Evolutionary conservation across 1,140 invertebrate genomes (phyloP), one percentile per base, ranked within the genome.

Genomic region (Microplitis demolitor): DNA sequence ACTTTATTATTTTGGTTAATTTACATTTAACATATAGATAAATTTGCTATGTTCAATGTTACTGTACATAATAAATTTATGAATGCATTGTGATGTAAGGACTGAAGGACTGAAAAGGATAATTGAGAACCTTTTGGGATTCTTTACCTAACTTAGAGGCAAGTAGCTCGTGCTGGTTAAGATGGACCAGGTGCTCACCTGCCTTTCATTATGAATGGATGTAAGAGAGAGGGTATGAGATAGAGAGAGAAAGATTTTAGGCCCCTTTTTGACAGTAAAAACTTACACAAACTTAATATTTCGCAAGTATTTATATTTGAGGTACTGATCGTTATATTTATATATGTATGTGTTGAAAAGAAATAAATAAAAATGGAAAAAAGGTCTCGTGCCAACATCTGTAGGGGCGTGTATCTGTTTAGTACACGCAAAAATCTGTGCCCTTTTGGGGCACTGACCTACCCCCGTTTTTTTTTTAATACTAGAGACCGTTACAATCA

Each of bases 171-270:
- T 76, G 74, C 74, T 73, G 37, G 68, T 71, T 71, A 50, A 60
- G 62, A 69, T 74, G 37, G 74, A 78, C 80, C 80, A 84, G 81
- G 82, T 82, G 82, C 77, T 80, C 81, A 84, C 81, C 82, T 84
- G 82, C 82, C 80, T 69, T 71, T 74, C 58, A 62, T 69, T 71
- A 78, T 69, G 39, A 45, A 45, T 45, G 39, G 39, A 45, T 3
- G 39, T 45, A 11, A 11, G 39, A 45, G 39, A 11, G 39, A 45
- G 11, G 11, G 39, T 5, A 45, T 9, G 11, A 45, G 39, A 45
- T 6, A 45, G 39, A 45, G 2, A 9, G 39, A 45, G 72, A 72
- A 74, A 66, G 72, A 63, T 45, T 72, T 66, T 75, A 76, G 76
- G 76, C 77, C 77, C 76, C 76, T 74, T 78, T 77, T 72, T 74